Evolutionary conservation across 2,888 invertebrate genomes (phyloP).

Genomic region (Meganola albula): DNA sequence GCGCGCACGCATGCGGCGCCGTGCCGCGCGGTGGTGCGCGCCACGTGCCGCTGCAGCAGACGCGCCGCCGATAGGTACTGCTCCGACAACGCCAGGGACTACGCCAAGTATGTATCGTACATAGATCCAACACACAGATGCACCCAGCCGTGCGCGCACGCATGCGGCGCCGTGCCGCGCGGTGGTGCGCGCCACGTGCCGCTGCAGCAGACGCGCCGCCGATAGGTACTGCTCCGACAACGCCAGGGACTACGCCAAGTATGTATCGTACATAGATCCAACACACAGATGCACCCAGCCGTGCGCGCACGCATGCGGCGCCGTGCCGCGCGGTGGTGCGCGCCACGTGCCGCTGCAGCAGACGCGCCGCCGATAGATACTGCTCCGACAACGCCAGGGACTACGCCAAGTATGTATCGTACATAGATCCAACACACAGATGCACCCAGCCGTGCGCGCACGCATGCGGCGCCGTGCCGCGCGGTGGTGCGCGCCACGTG

Average conservation of each 20-base stretch:
- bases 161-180: neutral
- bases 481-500: neutral
- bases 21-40: constrained; percentile 78
- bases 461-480: neutral
- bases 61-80: constrained; percentile 82
- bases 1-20: neutral
- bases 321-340: constrained; percentile 65
- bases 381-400: constrained; percentile 83
- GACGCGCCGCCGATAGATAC: constrained; percentile 79
- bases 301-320: neutral
- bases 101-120: constrained; percentile 52
- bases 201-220: constrained; percentile 84
- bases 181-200: constrained; percentile 80
- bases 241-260: constrained; percentile 84
- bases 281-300: neutral
- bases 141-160: neutral
- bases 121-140: neutral
- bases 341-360: constrained; percentile 86
- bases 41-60: constrained; percentile 87
- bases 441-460: neutral
- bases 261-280: constrained; percentile 39
- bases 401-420: constrained; percentile 53
- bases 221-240: constrained; percentile 80
- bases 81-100: constrained; percentile 82
- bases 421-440: neutral